Conservation (phyloP, 2,113 vertebrate genomes). For the Hemiscyllium ocellatum region DNA sequence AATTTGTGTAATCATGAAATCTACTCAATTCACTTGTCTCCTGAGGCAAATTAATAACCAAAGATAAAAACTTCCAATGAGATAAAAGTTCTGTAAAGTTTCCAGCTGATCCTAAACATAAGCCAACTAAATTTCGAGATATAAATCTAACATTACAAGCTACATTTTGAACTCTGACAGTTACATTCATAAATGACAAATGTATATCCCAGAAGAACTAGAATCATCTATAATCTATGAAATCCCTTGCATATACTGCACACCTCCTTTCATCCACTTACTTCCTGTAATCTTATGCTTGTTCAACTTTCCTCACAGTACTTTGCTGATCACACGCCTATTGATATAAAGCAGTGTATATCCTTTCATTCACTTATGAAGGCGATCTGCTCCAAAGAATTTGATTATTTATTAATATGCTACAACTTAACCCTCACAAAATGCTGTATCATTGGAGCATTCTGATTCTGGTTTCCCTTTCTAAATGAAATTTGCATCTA, state of each 20-base stretch:
- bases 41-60: not conserved
- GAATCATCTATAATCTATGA: slow-evolving; percentile 19
- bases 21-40: slow-evolving; percentile 14
- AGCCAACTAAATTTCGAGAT: not conserved
- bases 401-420: not conserved
- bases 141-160: slow-evolving; percentile 4
- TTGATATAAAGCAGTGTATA: not conserved
- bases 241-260: not conserved
- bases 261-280: not conserved
- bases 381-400: not conserved
- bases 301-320: not conserved
- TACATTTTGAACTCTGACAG: slow-evolving; percentile 1
- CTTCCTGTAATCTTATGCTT: not conserved
- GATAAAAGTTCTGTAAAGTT: slow-evolving; percentile 9
- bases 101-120: not conserved
- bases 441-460: not conserved
- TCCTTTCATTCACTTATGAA: not conserved
- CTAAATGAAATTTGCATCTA: not conserved
- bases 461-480: not conserved
- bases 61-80: not conserved
- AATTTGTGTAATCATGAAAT: not conserved
- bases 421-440: not conserved
- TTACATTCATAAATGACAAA: not conserved
- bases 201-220: not conserved
- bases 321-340: not conserved